Base-by-base conservation (phyloP, 2,888 invertebrate genomes). In the Nymphalis urticae region DNA sequence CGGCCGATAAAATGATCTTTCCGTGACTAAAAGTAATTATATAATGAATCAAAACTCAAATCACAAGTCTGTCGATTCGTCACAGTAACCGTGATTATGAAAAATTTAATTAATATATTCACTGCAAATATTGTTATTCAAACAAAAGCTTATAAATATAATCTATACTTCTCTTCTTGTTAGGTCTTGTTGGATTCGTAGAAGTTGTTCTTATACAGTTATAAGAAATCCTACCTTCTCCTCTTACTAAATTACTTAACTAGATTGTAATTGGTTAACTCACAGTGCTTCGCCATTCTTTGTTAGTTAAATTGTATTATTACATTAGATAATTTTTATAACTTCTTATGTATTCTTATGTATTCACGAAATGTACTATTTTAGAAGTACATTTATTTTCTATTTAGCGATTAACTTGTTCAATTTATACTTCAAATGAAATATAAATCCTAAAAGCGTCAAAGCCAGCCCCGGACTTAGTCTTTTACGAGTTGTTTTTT, bases 1-100 rank as follows among this genome's bases (percentile, higher is more conserved):
- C 56, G 62, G 47, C 69, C 62, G 69, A 69, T 69, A 65, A 59
- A 62, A 47, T 47, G 60, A 42, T 54, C 64, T 61, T 48, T 27
- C 32, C 48, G 63, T 68, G 48, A 54, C 53, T 53, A 64, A 53
- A 56, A 27, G 48, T 68, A 60, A 67, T 67, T 68, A 63, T 51
- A 48, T 68, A 68, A 64, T 59, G 59, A 53, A 48, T 59, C 17
- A 56, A 32, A 51, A 62, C 42, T 9, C 42, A 19, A 58, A 58
- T 42, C 13, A 19, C 58, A 19, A 42, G 19, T 42, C 58, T 19
- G 58, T 58, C 42, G 42, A 42, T 58, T 42, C 58, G 58, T 27
- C 56, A 36, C 32, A 5, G 32, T 58, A 42, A 19, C 16, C 19
- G 13, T 58, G n/a, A 13, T 27, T 54, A 27, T 5, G 27, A 54